A percentile compares a stretch with the other conserved stretches of the same genome.
These are phyloP conservation scores for Pandemis corylana DNA, from an alignment of 2,888 invertebrate genomes.

Conservation along the genomic window DNA sequence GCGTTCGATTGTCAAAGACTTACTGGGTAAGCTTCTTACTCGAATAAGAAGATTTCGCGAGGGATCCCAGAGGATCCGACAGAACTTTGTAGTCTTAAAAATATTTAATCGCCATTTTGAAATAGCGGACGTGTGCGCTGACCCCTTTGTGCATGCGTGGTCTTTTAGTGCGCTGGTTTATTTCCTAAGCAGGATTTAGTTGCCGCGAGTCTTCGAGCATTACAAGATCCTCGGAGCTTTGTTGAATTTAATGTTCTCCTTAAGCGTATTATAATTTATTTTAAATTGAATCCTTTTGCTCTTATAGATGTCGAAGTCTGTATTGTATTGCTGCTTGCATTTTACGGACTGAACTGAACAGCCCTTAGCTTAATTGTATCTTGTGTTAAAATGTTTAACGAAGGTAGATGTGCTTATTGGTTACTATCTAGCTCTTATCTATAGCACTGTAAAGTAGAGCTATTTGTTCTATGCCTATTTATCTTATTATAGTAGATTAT, in stretches of 20 bases:
- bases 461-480: too few relatives aligned
- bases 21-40: slow-evolving; percentile 76
- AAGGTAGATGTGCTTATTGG: too few relatives aligned
- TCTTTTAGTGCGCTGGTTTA: slow-evolving; percentile 12
- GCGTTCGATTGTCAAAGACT: slow-evolving; percentile 81
- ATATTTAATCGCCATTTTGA: slow-evolving; percentile 61
- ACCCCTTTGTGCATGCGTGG: slow-evolving; percentile 8
- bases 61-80: slow-evolving; percentile 56
- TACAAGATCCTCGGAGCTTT: not conserved
- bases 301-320: not conserved
- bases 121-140: slow-evolving; percentile 45
- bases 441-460: too few relatives aligned
- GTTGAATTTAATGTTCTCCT: slow-evolving; percentile 1
- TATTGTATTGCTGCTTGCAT: slow-evolving; percentile 3
- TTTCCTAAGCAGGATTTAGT: slow-evolving; percentile 23
- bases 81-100: slow-evolving; percentile 73
- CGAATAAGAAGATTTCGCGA: slow-evolving; percentile 76
- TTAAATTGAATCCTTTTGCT: not conserved
- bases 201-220: slow-evolving; percentile 11
- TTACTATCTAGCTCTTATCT: too few relatives aligned
- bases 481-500: too few relatives aligned
- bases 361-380: too few relatives aligned
- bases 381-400: too few relatives aligned
- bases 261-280: slow-evolving; percentile 1
- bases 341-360: slow-evolving; percentile 1